phyloP scores from a whole-genome alignment of 2,888 invertebrate species.

The Hyppa rectilinea region DNA sequence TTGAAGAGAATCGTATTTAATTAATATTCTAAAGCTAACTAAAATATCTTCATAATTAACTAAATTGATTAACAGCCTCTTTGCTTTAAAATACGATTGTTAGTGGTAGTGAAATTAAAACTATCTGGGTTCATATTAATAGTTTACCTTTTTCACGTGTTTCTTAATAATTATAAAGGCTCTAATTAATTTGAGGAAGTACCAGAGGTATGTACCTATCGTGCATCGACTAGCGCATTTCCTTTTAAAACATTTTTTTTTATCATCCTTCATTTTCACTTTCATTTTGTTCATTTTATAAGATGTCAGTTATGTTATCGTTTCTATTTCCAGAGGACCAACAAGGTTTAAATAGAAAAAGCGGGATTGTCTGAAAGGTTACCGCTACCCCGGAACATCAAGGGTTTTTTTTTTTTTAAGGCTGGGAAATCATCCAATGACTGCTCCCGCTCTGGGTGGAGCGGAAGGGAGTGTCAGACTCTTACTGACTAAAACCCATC shows the following conservation, averaged over 20 bases:
- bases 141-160: background rate
- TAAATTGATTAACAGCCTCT: slow-evolving; percentile 15
- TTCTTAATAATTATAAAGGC: background rate
- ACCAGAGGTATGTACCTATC: background rate
- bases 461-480: no score
- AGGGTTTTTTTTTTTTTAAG: no score
- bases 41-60: slow-evolving; percentile 28
- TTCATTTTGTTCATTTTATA: no score
- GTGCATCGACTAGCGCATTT: no score
- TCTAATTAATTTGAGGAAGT: background rate
- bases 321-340: background rate
- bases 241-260: no score
- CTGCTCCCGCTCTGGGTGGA: no score
- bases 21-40: slow-evolving; percentile 26
- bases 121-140: background rate
- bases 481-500: no score
- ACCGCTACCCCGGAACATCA: no score
- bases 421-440: no score
- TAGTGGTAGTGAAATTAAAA: background rate
- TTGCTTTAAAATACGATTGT: slow-evolving; percentile 6
- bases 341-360: background rate
- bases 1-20: slow-evolving; percentile 40
- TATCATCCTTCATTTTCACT: no score
- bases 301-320: background rate
- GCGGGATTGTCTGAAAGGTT: no score